Base-by-base conservation (phyloP, 2,797 vertebrate genomes). In the Microctenopoma lineatum region DNA sequence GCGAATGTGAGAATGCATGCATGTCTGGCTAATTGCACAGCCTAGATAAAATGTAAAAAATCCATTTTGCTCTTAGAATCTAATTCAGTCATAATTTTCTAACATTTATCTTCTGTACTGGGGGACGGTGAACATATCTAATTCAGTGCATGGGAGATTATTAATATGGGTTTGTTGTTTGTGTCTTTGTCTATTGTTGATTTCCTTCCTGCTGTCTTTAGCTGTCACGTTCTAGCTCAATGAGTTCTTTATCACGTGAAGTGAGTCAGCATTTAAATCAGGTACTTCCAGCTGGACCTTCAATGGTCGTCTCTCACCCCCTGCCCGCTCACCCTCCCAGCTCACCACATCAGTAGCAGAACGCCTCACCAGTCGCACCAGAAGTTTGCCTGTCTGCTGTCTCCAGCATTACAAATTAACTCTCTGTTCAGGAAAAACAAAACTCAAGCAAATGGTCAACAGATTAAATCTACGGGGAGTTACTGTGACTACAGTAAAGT, bases 211-310 rank as follows among this genome's bases (percentile, higher is more conserved):
- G 93, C 94, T 94, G 92, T 96, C 93, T 94, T 92, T 93, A 98
- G 98, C 97, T 97, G 84, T 98, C 96, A 81, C 96, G 96, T 93
- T 98, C 96, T 96, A 98, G 97, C 93, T 98, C 97, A 93, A 95
- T 96, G 97, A 98, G 97, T 93, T 98, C 97, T 92, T 96, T 99
- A 93, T 98, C 98, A 85, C 95, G 95, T 57, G 97, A 98, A 96
- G 97, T 98, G 93, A 98, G 96, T 97, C 97, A 95, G 95, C 98
- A 97, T 94, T 95, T 98, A 92, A 94, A 96, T 87, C 96, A 99
- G 97, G 97, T 97, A 97, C 95, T 88, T 93, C 85, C 87, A 93
- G 95, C 94, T 92, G 95, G 95, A 89, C 71, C 78, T 85, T 67
- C 36, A 60, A 44, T 3, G 75, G 75, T 77, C 73, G 73, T 34